These are phyloP conservation scores for Calephelis perditalis DNA, from an alignment of 2,888 invertebrate genomes.

Conservation along the genomic window DNA sequence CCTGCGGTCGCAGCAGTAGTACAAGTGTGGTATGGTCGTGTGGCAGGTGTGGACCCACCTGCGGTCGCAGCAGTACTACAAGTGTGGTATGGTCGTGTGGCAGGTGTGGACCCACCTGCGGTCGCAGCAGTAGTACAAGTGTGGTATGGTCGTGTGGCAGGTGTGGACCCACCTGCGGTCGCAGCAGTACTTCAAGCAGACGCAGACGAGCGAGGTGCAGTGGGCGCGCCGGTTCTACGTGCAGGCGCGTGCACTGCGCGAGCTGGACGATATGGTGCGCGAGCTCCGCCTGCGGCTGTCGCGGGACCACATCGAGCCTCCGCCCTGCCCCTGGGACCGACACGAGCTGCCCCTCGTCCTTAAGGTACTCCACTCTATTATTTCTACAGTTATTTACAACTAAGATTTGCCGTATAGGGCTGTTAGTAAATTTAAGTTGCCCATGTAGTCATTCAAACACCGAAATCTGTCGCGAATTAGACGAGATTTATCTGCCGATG, in stretches of 20 bases:
- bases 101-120: constrained; percentile 81
- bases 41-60: constrained; percentile 81
- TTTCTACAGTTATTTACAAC: background rate
- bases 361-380: constrained; percentile 42
- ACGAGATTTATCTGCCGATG: no score
- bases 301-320: constrained; percentile 77
- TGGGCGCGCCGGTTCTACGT: constrained; percentile 87
- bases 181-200: constrained; percentile 74
- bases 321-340: constrained; percentile 50
- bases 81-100: background rate
- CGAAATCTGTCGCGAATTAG: no score
- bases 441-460: no score
- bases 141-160: constrained; percentile 46
- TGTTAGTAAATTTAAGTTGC: no score
- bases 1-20: no score
- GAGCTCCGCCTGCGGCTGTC: constrained; percentile 83
- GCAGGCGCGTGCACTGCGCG: constrained; percentile 83
- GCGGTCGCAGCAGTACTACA: constrained; percentile 40
- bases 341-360: constrained; percentile 49
- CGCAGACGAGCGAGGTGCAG: constrained; percentile 59
- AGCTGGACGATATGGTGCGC: constrained; percentile 83
- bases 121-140: constrained; percentile 40
- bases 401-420: no score
- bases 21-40: background rate
- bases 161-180: constrained; percentile 82